Evolutionary conservation across 2,797 vertebrate species (phyloP).

Genomic region (Enteromius afrohamiltoni): DNA sequence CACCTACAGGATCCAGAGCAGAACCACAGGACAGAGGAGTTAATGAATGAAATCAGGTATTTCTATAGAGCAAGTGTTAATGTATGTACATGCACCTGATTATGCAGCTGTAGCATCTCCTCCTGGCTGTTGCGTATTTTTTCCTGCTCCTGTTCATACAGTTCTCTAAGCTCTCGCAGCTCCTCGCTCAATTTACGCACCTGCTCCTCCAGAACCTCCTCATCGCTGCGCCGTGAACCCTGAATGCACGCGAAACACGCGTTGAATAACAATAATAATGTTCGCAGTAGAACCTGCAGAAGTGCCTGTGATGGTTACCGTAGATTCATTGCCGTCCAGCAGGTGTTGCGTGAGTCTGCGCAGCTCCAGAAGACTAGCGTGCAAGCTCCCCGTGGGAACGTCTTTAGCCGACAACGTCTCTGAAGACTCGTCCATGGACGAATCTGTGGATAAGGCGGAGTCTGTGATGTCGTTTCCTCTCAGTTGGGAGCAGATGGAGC

Average conservation of each 20-base stretch:
- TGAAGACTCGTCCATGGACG: slow-evolving; percentile 97
- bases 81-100: slow-evolving; percentile 79
- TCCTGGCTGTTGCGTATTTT: slow-evolving; percentile 84
- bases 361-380: slow-evolving; percentile 89
- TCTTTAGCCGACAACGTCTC: slow-evolving; percentile 96
- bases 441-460: slow-evolving; percentile 93
- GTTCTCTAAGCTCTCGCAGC: slow-evolving; percentile 85
- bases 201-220: slow-evolving; percentile 95
- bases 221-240: slow-evolving; percentile 91
- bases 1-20: slow-evolving; percentile 77
- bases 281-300: background rate
- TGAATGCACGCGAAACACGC: slow-evolving; percentile 60
- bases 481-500: slow-evolving; percentile 93
- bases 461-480: slow-evolving; percentile 92
- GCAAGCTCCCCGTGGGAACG: slow-evolving; percentile 89
- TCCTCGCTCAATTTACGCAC: slow-evolving; percentile 91
- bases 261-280: background rate
- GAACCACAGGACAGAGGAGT: background rate
- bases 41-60: background rate
- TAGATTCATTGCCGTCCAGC: slow-evolving; percentile 91
- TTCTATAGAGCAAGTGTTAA: background rate
- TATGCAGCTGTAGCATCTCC: slow-evolving; percentile 89
- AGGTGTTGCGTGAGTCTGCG: slow-evolving; percentile 93
- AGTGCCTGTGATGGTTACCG: slow-evolving; percentile 71
- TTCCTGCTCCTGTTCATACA: slow-evolving; percentile 88